Base-by-base conservation (phyloP, 2,113 vertebrate species). In the Lepus timidus region DNA sequence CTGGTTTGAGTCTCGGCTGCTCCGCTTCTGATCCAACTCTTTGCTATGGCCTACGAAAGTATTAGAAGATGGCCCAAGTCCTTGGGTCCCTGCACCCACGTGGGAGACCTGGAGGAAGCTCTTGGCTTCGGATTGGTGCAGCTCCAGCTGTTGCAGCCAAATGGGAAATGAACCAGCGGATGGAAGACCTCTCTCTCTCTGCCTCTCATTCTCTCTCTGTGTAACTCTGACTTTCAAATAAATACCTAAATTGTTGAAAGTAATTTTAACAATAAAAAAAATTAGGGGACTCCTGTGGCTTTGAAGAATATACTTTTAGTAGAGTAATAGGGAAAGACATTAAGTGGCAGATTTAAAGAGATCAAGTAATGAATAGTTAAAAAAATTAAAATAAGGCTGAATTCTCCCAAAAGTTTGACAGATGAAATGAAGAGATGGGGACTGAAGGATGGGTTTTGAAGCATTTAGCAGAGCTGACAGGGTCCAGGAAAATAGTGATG, bases 301-400 rank as follows among this genome's bases (percentile, higher is more conserved):
- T 83, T 64, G 71, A 92, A 88, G 64, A 79, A 64, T 36, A 65
- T 79, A 79, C n/a, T 78, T 88, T 85, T 73, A 95, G 33, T 55
- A 85, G 1, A 73, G 49, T 61, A 14, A 19, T 71, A 19, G 65
- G 13, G 55, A 58, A 49, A 84, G 17, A 89, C 33, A 71, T 83
- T 44, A 8, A 44, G 6, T 44, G 44, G 44, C 31, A 88, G 9
- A 92, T 22, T 82, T 70, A 14, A 83, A 83, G 36, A 90, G 33
- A 88, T 87, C 51, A 33, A 88, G 29, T 64, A 90, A 65, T 90
- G 22, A 75, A 33, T 85, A 67, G n/a, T 27, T 88, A 78, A 70
- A 31, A 70, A 61, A 75, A 82, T 44, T 55, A 17, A 55, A 76
- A 83, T 76, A n/a, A 79, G 52, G 12, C 71, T 88, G 44, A 88